Percentiles rank a stretch among this genome's conserved stretches.
Conservation (phyloP, 2,113 vertebrate genomes). For the Hemiscyllium ocellatum region DNA sequence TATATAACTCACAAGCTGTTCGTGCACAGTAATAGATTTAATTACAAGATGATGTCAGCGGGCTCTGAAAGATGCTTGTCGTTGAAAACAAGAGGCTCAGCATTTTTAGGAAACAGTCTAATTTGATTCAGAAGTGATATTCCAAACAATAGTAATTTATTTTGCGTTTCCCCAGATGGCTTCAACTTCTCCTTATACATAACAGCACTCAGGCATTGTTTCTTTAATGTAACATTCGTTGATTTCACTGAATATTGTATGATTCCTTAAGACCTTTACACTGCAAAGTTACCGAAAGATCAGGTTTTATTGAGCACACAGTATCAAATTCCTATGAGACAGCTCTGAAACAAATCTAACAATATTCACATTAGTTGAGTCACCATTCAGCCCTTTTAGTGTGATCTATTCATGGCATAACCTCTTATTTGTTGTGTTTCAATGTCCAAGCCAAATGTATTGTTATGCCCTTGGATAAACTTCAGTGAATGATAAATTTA, state of each 20-base stretch:
- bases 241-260: not conserved
- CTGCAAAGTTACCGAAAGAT: not conserved
- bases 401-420: not conserved
- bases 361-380: not conserved
- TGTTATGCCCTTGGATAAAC: constrained; percentile 53
- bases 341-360: not conserved
- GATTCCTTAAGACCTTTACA: not conserved
- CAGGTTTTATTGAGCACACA: not conserved
- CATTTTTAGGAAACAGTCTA: constrained; percentile 12
- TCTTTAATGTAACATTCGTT: not conserved
- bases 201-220: not conserved
- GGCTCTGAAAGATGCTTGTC: constrained; percentile 20
- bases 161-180: not conserved
- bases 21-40: constrained; percentile 35
- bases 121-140: constrained; percentile 15
- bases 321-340: not conserved
- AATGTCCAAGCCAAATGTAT: constrained; percentile 45
- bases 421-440: too few relatives aligned
- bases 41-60: constrained; percentile 37
- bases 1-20: constrained; percentile 36
- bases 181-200: not conserved
- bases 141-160: constrained; percentile 13
- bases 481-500: constrained; percentile 53
- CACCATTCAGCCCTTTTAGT: not conserved
- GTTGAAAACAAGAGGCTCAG: constrained; percentile 12